phyloP scores from a whole-genome alignment of 1,140 invertebrate genomes.

The Phymastichus coffea region DNA sequence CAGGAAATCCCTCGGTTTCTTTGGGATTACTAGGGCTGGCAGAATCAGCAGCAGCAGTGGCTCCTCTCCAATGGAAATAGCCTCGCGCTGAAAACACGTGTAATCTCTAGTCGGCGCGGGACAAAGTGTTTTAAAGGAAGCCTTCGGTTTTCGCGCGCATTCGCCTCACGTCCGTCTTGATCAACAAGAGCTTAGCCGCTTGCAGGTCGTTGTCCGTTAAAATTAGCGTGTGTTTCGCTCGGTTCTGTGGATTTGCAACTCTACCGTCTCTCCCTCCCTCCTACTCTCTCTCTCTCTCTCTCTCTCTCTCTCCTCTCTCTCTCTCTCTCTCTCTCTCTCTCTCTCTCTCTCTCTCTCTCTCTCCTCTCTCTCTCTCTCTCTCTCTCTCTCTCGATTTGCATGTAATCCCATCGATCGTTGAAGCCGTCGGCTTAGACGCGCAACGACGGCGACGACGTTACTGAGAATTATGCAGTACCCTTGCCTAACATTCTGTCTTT shows the following conservation, averaged over 20 bases:
- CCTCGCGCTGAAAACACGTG: not conserved
- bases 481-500: no score
- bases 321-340: no score
- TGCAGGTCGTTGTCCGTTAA: constrained; percentile 17
- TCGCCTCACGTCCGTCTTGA: constrained; percentile 6
- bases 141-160: not conserved
- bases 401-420: constrained; percentile 27
- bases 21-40: no score
- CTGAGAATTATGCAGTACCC: constrained; percentile 7
- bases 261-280: no score
- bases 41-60: no score
- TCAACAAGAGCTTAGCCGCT: constrained; percentile 14
- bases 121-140: constrained; percentile 9
- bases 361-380: not conserved
- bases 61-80: no score
- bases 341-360: no score
- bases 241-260: no score
- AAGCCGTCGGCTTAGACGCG: not conserved
- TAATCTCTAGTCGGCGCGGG: not conserved
- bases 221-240: constrained; percentile 17
- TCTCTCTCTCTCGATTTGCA: constrained; percentile 15
- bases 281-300: no score
- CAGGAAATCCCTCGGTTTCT: no score
- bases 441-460: not conserved
- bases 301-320: no score